Evolutionary conservation across 1,140 invertebrate species (phyloP), one percentile per base, ranked within the genome.

Genomic region (Paramacrobiotus metropolitanus): DNA sequence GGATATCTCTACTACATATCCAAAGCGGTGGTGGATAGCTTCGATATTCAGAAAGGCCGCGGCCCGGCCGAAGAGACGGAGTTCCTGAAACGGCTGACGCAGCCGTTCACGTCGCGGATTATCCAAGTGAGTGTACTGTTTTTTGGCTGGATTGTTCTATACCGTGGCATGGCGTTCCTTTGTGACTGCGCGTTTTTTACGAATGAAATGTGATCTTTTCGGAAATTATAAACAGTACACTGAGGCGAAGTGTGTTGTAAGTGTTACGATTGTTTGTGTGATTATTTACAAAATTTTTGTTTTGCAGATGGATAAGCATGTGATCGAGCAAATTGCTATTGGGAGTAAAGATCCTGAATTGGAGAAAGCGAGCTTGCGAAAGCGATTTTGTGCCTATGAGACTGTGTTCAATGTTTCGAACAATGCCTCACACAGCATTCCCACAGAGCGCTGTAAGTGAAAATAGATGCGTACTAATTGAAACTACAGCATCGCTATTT

Each of bases 21-120:
- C 0, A 62, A 40, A 1, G 65, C 61, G 1, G 68, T 77, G 9
- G 69, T 76, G 9, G 59, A 68, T 1, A 62, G 9, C 9, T 40
- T 40, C n/a, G n/a, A 40, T n/a, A 63, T 3, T 61, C 71, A 2
- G 63, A 72, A 29, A 64, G 66, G 64, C 31, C 66, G 60, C 62
- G 60, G 66, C 31, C 59, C 68, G 63, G 48, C 68, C 66, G 60
- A 69, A 63, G 61, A 63, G 34, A 18, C 40, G 44, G 70, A 78
- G 61, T 66, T 78, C 30, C 64, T 79, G 21, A 75, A 72, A 59
- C 66, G 68, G 31, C 66, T 79, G 20, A 79, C 77, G 0, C 73
- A 76, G 65, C 77, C 77, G 0, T 70, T 78, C 44, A 76, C 75
- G 18, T 68, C 71, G 15, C 65, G 72, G n/a, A 71, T 79, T 61